A percentile compares a stretch with the other conserved stretches of the same genome.
Conservation (phyloP, 1,140 invertebrate genomes). For the Metopolophium dirhodum region DNA sequence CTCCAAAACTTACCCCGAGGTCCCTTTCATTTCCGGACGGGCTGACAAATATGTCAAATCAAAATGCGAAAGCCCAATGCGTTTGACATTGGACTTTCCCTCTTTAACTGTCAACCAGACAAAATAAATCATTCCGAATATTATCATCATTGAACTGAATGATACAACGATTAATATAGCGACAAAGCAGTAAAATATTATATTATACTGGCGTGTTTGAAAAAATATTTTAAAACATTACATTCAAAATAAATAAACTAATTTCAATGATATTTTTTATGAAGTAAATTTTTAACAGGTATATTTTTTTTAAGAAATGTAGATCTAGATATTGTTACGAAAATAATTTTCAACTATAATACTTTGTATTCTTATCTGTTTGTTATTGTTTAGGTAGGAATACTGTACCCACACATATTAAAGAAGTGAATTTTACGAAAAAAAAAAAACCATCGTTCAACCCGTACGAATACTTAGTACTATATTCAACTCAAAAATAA, state of each 20-base stretch:
- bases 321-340: background rate
- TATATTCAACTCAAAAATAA: background rate
- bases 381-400: no score
- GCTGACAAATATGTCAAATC: slow-evolving; percentile 9
- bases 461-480: no score
- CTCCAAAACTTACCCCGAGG: background rate
- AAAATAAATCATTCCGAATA: background rate
- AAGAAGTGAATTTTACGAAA: no score
- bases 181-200: background rate
- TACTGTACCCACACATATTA: no score
- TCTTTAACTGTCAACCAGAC: background rate
- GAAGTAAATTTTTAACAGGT: background rate
- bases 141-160: background rate
- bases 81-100: background rate
- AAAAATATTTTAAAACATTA: background rate
- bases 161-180: background rate
- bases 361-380: background rate
- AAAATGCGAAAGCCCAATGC: background rate
- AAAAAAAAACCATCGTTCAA: no score
- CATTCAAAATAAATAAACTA: background rate
- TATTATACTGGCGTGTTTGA: background rate
- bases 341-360: background rate
- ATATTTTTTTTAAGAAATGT: background rate
- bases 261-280: background rate
- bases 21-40: background rate